These are phyloP conservation scores for Omphaloscelis lunosa DNA, from an alignment of 2,888 invertebrate species.

Conservation along the genomic window DNA sequence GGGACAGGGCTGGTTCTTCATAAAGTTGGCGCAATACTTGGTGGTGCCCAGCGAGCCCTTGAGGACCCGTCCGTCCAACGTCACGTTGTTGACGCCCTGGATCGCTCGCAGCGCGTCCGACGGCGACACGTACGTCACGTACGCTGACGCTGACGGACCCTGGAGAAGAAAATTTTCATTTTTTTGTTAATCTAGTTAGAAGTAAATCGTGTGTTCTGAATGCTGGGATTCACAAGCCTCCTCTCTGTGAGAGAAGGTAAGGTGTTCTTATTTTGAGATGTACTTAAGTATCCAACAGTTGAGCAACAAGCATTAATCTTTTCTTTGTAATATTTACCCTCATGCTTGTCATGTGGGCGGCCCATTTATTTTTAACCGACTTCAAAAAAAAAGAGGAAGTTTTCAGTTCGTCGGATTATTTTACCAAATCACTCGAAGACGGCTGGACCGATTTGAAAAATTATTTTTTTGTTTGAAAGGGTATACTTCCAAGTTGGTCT, in stretches of 20 bases:
- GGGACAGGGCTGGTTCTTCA: conserved; percentile 99
- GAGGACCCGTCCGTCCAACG: conserved; percentile 98
- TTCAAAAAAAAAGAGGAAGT: no score
- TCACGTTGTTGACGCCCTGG: conserved; percentile 98
- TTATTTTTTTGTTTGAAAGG: no score
- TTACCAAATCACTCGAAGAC: no score
- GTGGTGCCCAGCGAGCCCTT: conserved; percentile 99
- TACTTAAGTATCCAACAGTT: no score
- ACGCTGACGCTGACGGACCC: conserved; percentile 97
- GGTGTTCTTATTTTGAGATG: background rate
- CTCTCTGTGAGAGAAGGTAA: background rate
- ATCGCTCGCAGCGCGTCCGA: conserved; percentile 99
- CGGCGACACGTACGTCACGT: conserved; percentile 97
- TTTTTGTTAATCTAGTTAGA: background rate
- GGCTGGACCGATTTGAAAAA: no score
- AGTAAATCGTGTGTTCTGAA: background rate
- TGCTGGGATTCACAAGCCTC: background rate
- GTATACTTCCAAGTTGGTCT: no score
- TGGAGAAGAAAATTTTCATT: conserved; percentile 67
- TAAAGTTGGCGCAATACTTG: conserved; percentile 99
- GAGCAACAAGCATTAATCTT: background rate
- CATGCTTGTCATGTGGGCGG: background rate
- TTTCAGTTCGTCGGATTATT: no score
- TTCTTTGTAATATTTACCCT: background rate
- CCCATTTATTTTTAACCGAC: background rate